Percentiles rank a stretch among this genome's conserved stretches.
These are phyloP conservation scores for Ptychadena robeensis DNA, from an alignment of 2,797 vertebrate species.

Conservation along the genomic window DNA sequence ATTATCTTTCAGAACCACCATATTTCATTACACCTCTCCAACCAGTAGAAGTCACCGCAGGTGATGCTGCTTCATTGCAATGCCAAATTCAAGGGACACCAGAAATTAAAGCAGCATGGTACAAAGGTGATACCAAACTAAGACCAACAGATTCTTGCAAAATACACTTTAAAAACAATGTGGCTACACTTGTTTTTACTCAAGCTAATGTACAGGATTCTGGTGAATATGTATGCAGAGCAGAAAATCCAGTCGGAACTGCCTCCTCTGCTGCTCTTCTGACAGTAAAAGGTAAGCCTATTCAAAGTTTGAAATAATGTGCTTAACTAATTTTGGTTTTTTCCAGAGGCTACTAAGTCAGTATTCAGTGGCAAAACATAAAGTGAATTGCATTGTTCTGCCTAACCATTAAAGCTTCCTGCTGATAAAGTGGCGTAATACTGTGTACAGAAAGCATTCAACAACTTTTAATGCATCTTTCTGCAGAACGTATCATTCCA, in stretches of 20 bases:
- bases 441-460: slow-evolving; percentile 21
- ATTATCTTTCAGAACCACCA: slow-evolving; percentile 85
- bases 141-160: slow-evolving; percentile 87
- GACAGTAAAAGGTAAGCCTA: slow-evolving; percentile 86
- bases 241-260: slow-evolving; percentile 90
- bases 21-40: slow-evolving; percentile 88
- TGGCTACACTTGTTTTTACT: slow-evolving; percentile 90
- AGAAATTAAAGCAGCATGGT: slow-evolving; percentile 97
- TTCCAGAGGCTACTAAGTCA: slow-evolving; percentile 6
- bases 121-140: slow-evolving; percentile 95
- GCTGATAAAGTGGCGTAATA: slow-evolving; percentile 24
- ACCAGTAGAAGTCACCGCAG: slow-evolving; percentile 89
- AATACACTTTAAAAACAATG: slow-evolving; percentile 88
- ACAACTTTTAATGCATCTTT: slow-evolving; percentile 58
- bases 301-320: not conserved
- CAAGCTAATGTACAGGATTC: slow-evolving; percentile 84
- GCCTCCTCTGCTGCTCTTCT: slow-evolving; percentile 86
- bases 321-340: not conserved
- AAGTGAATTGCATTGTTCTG: slow-evolving; percentile 25
- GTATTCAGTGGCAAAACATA: not conserved
- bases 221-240: slow-evolving; percentile 92
- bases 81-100: slow-evolving; percentile 91
- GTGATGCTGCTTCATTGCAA: slow-evolving; percentile 90
- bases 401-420: slow-evolving; percentile 59
- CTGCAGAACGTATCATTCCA: slow-evolving; percentile 91